Conservation (phyloP, 2,888 invertebrate species). For the Cheilosia vulpina region DNA sequence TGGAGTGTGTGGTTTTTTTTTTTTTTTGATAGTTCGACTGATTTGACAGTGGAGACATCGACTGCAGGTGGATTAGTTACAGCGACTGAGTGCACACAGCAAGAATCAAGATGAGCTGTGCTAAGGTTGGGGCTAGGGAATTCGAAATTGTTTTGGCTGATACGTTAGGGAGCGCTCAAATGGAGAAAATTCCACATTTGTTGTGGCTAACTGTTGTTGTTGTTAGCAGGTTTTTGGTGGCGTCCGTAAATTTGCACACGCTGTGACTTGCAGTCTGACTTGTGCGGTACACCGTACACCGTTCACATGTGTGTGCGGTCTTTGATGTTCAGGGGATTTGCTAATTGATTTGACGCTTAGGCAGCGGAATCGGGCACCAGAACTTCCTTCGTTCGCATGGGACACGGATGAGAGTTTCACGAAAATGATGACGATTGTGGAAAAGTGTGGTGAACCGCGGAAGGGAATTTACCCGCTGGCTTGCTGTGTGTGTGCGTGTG, state of each 20-base stretch:
- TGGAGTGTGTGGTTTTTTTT: conserved; percentile 31
- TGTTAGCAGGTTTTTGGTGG: conserved; percentile 24
- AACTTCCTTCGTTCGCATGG: conserved; percentile 29
- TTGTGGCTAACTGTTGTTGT: conserved; percentile 61
- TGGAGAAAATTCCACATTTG: conserved; percentile 56
- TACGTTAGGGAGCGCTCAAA: conserved; percentile 12
- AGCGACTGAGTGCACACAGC: conserved; percentile 11
- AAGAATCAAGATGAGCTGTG: conserved; percentile 30
- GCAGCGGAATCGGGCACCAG: conserved; percentile 13
- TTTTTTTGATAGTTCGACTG: conserved; percentile 28
- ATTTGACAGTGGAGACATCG: conserved; percentile 55
- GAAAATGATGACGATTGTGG: conserved; percentile 12
- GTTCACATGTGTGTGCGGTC: conserved; percentile 27
- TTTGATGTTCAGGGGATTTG: conserved; percentile 25
- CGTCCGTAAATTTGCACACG: conserved; percentile 26
- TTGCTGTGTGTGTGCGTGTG: background rate
- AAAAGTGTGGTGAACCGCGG: conserved; percentile 47
- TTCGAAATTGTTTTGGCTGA: conserved; percentile 23
- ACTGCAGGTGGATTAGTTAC: conserved; percentile 44
- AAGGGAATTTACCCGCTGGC: conserved; percentile 7
- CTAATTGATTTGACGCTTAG: conserved; percentile 59
- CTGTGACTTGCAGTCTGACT: background rate
- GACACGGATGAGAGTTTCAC: conserved; percentile 4
- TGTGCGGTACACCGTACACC: no score
- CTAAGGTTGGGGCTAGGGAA: conserved; percentile 16